A percentile compares a stretch with the other conserved stretches of the same genome.
Conservation (phyloP, 1,140 invertebrate species). For the Drosophila murphyi region DNA sequence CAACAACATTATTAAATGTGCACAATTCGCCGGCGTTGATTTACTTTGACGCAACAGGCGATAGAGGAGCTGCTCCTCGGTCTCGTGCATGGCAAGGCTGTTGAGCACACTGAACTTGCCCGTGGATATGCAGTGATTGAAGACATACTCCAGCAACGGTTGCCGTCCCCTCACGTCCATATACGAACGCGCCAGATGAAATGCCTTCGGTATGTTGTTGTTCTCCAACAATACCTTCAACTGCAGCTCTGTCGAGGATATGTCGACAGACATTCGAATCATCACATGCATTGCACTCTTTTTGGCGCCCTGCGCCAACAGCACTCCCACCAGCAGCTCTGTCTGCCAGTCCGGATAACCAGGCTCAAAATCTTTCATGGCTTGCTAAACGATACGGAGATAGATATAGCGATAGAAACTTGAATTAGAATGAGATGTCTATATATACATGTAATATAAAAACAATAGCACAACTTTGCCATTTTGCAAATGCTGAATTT, state of each 20-base stretch:
- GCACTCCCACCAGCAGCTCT: slow-evolving; percentile 55
- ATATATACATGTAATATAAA: no score
- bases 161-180: slow-evolving; percentile 38
- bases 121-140: slow-evolving; percentile 52
- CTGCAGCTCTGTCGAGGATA: slow-evolving; percentile 40
- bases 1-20: slow-evolving; percentile 74
- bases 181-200: slow-evolving; percentile 64
- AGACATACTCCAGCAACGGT: slow-evolving; percentile 69
- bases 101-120: slow-evolving; percentile 59
- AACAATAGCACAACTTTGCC: no score
- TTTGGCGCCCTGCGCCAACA: slow-evolving; percentile 45
- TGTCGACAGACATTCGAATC: slow-evolving; percentile 27
- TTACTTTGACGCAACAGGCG: slow-evolving; percentile 52
- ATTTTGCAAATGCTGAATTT: no score
- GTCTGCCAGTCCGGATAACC: slow-evolving; percentile 85
- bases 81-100: slow-evolving; percentile 59
- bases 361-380: slow-evolving; percentile 85
- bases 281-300: slow-evolving; percentile 60
- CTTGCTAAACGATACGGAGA: slow-evolving; percentile 83
- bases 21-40: slow-evolving; percentile 47
- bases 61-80: slow-evolving; percentile 64
- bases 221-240: slow-evolving; percentile 69
- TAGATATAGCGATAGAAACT: neutral
- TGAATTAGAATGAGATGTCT: neutral
- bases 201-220: slow-evolving; percentile 67